These are phyloP conservation scores for Plectropomus leopardus DNA, from an alignment of 2,113 vertebrate genomes.

Conservation along the genomic window DNA sequence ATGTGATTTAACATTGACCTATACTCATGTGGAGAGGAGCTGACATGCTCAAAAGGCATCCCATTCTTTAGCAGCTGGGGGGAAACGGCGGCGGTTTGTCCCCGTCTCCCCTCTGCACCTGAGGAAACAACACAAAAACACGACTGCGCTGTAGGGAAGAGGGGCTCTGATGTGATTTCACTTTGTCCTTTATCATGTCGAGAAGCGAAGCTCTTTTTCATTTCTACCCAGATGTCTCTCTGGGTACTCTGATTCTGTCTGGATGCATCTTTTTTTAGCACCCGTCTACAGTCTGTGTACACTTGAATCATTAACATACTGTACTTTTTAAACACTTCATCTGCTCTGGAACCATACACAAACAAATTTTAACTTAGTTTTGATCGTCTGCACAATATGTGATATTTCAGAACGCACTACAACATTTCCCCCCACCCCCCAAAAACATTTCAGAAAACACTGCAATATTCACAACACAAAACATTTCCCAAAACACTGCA, in stretches of 20 bases:
- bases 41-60: slow-evolving; percentile 24
- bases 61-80: background rate
- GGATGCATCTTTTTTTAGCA: too few species aligned
- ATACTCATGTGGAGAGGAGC: slow-evolving; percentile 28
- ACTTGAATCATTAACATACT: background rate
- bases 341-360: background rate
- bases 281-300: background rate
- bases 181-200: slow-evolving; percentile 3
- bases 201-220: background rate
- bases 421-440: too few species aligned
- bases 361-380: too few species aligned
- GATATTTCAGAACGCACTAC: too few species aligned
- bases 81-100: background rate
- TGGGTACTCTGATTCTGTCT: background rate
- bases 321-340: background rate
- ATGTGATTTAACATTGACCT: slow-evolving; percentile 48
- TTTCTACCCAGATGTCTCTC: background rate
- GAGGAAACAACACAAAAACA: slow-evolving; percentile 1
- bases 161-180: slow-evolving; percentile 22
- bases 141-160: background rate
- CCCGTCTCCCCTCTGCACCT: background rate
- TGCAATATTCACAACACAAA: too few species aligned
- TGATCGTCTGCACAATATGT: too few species aligned
- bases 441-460: too few species aligned
- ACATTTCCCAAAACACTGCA: too few species aligned